Conservation (phyloP, 1,140 invertebrate genomes). For the Latrodectus geometricus region DNA sequence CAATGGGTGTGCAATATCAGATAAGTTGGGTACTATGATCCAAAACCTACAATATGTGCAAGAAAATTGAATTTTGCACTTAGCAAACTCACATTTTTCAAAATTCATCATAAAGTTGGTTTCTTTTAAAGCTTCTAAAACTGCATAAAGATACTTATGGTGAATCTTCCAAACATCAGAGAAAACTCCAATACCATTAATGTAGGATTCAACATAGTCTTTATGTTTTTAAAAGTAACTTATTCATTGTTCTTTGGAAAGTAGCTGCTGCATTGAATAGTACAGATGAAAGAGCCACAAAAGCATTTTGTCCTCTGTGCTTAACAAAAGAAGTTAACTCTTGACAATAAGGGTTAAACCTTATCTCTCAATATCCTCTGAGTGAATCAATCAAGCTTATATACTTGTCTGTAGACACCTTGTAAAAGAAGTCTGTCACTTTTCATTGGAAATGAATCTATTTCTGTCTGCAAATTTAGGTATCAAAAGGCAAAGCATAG, state of each 20-base stretch:
- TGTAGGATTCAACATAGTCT: conserved; percentile 44
- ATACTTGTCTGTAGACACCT: conserved; percentile 62
- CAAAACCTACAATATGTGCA: conserved; percentile 66
- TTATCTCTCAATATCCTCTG: background rate
- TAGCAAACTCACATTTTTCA: conserved; percentile 67
- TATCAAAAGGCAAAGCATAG: conserved; percentile 71
- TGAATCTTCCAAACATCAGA: conserved; percentile 54
- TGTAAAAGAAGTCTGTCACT: too few species aligned
- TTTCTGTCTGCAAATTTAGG: conserved; percentile 69
- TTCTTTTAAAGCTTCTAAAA: conserved; percentile 62
- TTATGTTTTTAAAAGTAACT: background rate
- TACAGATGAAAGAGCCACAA: background rate
- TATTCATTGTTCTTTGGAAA: background rate
- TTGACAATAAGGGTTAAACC: background rate
- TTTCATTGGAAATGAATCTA: conserved; percentile 65
- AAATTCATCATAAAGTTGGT: conserved; percentile 4
- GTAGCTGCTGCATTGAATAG: background rate
- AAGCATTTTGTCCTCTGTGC: background rate
- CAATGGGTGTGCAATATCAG: conserved; percentile 20
- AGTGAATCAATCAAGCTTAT: background rate
- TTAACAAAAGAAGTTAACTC: background rate
- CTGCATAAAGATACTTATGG: conserved; percentile 8
- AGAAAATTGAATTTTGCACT: conserved; percentile 65
- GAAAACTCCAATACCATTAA: conserved; percentile 65
- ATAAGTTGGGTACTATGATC: conserved; percentile 65